Base-by-base conservation (phyloP, 2,113 vertebrate genomes). In the Festucalex cinctus region DNA sequence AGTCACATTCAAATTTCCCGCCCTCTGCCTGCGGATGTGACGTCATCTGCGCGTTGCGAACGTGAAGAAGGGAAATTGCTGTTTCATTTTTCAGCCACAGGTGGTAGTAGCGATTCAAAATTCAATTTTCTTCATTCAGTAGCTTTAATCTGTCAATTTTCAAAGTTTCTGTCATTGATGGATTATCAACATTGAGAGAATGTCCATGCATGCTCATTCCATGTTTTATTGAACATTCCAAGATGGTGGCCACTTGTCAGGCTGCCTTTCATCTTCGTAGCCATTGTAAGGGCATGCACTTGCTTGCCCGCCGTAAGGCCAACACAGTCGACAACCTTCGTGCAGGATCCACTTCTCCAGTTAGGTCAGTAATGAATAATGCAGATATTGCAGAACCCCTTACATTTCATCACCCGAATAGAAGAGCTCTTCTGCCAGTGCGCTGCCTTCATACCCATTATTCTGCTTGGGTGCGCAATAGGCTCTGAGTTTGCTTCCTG, bases 321-420 rank as follows among this genome's bases (percentile, higher is more conserved):
- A 12, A 35, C 49, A 22, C 65, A 57, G 60, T 26, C 1, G n/a
- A 69, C 59, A 41, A 70, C 39, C 63, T 81, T 75, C 80, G 69
- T 83, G 83, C 77, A 68, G 65, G 54, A 76, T 65, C 19, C 59
- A 65, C 39, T 46, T 63, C 74, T 78, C 53, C 57, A 66, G 68
- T 77, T 71, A 65, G 83, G 77, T 85, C 79, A 70, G 70, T 73
- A 61, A 35, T 90, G 78, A 90, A 90, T 89, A 85, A 90, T 90
- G 85, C 84, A 90, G 69, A 26, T 88, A 85, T 89, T 90, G 85
- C 84, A 90, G 70, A 26, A 43, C 66, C 54, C 66, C 74, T 43
- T 74, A 58, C 61, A 77, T 80, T 79, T 75, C 73, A 51, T 48
- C 54, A 54, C 62, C 51, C 64, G 35, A 84, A 78, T 60, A 69